A percentile compares a stretch with the other conserved stretches of the same genome.
Conservation (phyloP, 2,113 vertebrate genomes). For the Setophaga kirtlandii region DNA sequence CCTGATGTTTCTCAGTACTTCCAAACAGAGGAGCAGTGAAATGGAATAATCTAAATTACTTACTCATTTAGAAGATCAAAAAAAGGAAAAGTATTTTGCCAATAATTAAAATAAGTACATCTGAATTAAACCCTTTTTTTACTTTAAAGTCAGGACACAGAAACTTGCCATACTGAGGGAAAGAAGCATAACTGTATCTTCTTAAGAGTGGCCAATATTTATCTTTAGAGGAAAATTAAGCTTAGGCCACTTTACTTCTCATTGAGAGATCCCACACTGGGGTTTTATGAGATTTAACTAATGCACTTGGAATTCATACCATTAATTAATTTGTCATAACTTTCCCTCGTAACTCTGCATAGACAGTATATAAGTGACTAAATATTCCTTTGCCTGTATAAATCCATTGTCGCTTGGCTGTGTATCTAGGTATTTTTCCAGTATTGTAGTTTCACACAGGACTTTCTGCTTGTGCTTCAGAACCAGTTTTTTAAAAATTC, state of each 20-base stretch:
- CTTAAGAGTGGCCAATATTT: not conserved
- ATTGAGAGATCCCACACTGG: not conserved
- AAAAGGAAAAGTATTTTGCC: not conserved
- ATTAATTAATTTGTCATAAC: conserved; percentile 35
- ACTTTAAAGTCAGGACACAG: accelerated
- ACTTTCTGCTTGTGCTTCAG: not conserved
- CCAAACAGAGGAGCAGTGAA: not conserved
- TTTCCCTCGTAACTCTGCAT: not conserved
- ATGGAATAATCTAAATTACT: conserved; percentile 5
- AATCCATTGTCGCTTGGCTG: not conserved
- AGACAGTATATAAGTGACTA: not conserved
- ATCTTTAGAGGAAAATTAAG: conserved; percentile 3
- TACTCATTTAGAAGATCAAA: not conserved
- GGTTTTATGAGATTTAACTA: conserved; percentile 37
- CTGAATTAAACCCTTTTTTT: not conserved
- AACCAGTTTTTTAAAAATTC: not conserved
- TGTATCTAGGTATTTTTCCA: not conserved
- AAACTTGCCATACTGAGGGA: not conserved
- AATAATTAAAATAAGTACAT: not conserved
- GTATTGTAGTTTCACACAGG: not conserved
- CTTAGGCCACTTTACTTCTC: not conserved
- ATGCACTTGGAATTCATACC: not conserved
- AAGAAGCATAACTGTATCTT: not conserved
- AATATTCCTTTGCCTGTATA: not conserved
- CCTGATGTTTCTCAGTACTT: conserved; percentile 15